Percentiles rank a stretch among this genome's conserved stretches.
These are phyloP conservation scores for Temnothorax curvispinosus DNA, from an alignment of 1,140 invertebrate genomes.

Conservation along the genomic window DNA sequence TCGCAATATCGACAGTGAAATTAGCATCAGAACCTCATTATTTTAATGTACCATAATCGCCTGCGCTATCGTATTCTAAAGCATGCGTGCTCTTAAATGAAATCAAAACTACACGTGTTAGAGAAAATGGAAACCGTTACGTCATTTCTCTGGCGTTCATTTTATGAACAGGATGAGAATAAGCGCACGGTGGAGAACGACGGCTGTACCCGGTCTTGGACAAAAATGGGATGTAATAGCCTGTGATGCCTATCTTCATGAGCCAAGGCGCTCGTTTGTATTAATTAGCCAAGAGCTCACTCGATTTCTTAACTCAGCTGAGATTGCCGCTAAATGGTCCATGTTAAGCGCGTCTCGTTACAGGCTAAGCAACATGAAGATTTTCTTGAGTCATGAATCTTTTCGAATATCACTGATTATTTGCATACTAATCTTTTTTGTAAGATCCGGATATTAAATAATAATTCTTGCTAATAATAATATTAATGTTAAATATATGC, in stretches of 20 bases:
- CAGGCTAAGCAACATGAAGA: background rate
- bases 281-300: conserved; percentile 75
- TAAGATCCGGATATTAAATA: background rate
- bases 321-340: conserved; percentile 68
- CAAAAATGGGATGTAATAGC: conserved; percentile 65
- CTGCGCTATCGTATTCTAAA: background rate
- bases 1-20: conserved; percentile 16
- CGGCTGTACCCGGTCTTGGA: background rate
- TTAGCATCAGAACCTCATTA: conserved; percentile 9
- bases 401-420: background rate
- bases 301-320: conserved; percentile 71
- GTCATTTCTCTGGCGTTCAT: background rate
- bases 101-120: conserved; percentile 14
- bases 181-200: background rate
- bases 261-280: conserved; percentile 72
- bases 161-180: conserved; percentile 17
- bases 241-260: conserved; percentile 68
- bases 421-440: background rate
- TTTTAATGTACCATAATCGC: conserved; percentile 2
- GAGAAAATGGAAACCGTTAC: conserved; percentile 19
- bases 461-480: background rate
- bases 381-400: background rate
- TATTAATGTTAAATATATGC: background rate
- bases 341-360: conserved; percentile 44
- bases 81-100: background rate